Evolutionary conservation across 2,888 invertebrate genomes (phyloP), one percentile per base, ranked within the genome.

Genomic region (Cataglyphis rosenhaueri): DNA sequence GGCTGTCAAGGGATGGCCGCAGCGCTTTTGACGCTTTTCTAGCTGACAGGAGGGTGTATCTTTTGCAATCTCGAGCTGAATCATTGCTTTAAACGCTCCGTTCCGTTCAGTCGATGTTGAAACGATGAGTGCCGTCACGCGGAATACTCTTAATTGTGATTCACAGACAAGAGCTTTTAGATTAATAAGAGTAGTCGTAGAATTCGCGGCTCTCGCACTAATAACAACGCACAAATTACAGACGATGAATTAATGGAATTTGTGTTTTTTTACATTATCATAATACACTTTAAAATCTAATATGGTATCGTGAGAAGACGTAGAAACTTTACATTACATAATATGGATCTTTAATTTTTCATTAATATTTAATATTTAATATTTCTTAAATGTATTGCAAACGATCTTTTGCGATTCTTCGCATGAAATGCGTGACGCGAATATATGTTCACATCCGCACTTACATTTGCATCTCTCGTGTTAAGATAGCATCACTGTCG

Each of bases 1-100:
- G 94, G 93, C 93, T 92, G 93, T 93, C 93, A 92, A 91, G 92
- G 87, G 91, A 89, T 87, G 89, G 88, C 88, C 86, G 85, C 82
- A 86, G 89, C 52, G 76, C 87, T 91, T 91, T 90, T 90, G 90
- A 92, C 90, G 90, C 90, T 90, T 90, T 87, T 89, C 89, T 89
- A 89, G 90, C 86, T 88, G 89, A 87, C 89, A 82, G 83, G 70
- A 88, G 88, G 89, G 89, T 85, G 76, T 87, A 66, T 82, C 78
- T 82, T 83, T 62, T 70, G 81, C 76, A 83, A 74, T 84, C 88
- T 87, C 87, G 75, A 82, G 88, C 87, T 91, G 91, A 90, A 90
- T 91, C 92, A 91, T 90, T 90, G 87, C 88, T 89, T 86, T 87
- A 89, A 91, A 86, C 87, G 84, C 89, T 89, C 85, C 85, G 86